These are phyloP conservation scores for Gobio occitaniae DNA, from an alignment of 2,797 vertebrate species.

Conservation along the genomic window DNA sequence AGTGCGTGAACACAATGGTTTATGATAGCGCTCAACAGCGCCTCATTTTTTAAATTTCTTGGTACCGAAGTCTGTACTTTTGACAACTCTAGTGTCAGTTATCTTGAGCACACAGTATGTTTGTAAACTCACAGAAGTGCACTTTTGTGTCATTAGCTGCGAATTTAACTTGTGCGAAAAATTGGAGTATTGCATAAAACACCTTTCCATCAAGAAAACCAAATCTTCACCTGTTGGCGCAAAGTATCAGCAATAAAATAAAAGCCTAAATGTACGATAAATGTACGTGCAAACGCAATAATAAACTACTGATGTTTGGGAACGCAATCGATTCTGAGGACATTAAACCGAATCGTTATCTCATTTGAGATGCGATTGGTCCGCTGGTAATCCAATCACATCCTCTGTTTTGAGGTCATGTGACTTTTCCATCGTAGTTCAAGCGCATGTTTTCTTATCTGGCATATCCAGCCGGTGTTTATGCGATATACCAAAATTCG, in stretches of 20 bases:
- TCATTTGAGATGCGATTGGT: background rate
- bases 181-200: background rate
- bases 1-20: no score
- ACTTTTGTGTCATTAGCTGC: slow-evolving; percentile 12
- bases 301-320: background rate
- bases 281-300: background rate
- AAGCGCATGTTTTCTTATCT: background rate
- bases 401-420: background rate
- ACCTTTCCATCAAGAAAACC: background rate
- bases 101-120: background rate
- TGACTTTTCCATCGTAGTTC: background rate
- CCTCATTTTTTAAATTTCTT: no score
- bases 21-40: no score
- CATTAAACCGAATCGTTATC: background rate
- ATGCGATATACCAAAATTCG: background rate
- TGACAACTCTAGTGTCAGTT: no score
- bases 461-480: background rate
- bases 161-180: background rate
- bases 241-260: background rate
- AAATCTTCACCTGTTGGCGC: background rate
- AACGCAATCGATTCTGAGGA: background rate
- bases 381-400: background rate
- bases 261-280: background rate
- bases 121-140: slow-evolving; percentile 29
- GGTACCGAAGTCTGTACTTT: no score